phyloP scores from a whole-genome alignment of 1,140 invertebrate species.

The Pentalonia nigronervosa region DNA sequence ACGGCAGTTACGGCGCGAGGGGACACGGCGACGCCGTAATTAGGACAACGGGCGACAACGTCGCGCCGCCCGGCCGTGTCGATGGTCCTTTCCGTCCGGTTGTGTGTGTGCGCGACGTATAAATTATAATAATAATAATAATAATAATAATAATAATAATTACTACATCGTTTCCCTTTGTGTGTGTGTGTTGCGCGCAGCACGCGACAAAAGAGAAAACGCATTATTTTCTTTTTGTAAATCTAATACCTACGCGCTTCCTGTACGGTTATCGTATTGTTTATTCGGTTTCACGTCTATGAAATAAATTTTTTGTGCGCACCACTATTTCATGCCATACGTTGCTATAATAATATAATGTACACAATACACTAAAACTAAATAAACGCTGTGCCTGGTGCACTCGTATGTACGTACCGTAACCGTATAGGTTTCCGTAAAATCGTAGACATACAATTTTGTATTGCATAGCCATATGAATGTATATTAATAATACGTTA shows the following conservation, averaged over 20 bases:
- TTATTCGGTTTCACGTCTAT: not conserved
- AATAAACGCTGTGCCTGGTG: no score
- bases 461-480: not conserved
- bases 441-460: no score
- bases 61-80: not conserved
- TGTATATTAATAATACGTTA: no score
- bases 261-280: not conserved
- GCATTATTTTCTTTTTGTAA: not conserved
- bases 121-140: not conserved
- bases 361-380: not conserved
- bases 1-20: not conserved
- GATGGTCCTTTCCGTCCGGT: slow-evolving; percentile 8
- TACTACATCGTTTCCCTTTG: not conserved
- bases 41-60: slow-evolving; percentile 2
- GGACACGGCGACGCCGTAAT: not conserved
- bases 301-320: not conserved
- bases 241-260: slow-evolving; percentile 7
- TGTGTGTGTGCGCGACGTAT: not conserved
- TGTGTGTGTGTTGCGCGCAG: not conserved
- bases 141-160: slow-evolving; percentile 1
- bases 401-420: no score
- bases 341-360: not conserved
- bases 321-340: not conserved
- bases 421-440: no score
- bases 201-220: slow-evolving; percentile 18